Evolutionary conservation across 2,888 invertebrate species (phyloP).

Genomic region (Cryptophagus acutangulus): DNA sequence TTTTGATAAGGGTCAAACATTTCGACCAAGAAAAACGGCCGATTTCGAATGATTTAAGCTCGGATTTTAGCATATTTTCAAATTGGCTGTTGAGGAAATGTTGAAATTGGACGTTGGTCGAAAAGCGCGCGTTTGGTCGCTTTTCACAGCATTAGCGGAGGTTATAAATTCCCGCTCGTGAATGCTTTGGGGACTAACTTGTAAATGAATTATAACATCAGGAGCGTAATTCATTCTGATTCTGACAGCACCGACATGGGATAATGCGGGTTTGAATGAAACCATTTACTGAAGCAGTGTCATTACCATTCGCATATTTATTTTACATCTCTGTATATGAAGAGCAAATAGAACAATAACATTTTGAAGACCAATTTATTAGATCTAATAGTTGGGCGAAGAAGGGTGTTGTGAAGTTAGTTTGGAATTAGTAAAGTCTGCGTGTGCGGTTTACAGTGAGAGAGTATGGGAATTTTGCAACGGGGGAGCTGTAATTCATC

Average conservation of each 20-base stretch:
- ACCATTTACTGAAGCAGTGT: constrained; percentile 12
- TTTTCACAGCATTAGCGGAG: constrained; percentile 23
- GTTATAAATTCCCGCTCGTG: constrained; percentile 25
- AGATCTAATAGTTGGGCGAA: no score
- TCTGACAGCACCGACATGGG: constrained; percentile 28
- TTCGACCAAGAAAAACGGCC: no score
- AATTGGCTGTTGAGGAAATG: no score
- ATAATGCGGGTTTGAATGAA: constrained; percentile 29
- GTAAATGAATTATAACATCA: constrained; percentile 34
- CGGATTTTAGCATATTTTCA: no score
- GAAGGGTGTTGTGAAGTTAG: not conserved
- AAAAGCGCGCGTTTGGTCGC: no score
- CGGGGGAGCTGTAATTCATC: constrained; percentile 40
- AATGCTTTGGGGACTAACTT: constrained; percentile 25
- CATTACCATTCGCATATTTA: constrained; percentile 15
- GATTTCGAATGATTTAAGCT: no score
- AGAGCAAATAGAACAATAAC: no score
- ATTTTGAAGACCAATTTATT: no score
- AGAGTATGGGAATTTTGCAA: not conserved
- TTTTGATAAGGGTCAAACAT: no score
- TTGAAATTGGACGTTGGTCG: no score
- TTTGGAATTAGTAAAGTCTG: constrained; percentile 6
- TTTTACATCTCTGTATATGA: no score
- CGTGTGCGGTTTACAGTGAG: constrained; percentile 1
- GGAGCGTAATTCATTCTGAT: constrained; percentile 31